Evolutionary conservation across 2,888 invertebrate genomes (phyloP), one percentile per base, ranked within the genome.

Genomic region (Hyppa rectilinea): DNA sequence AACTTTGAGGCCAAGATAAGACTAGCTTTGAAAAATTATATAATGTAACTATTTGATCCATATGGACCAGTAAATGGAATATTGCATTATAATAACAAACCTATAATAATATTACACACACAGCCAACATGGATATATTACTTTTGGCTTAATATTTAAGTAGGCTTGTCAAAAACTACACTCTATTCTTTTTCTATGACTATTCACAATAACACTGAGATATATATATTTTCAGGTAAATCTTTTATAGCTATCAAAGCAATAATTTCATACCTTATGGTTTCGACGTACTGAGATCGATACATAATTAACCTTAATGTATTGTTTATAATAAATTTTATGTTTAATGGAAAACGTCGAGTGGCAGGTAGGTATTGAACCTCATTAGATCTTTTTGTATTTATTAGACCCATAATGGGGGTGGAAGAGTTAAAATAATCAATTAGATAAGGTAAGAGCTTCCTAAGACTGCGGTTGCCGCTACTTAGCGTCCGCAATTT

Each of bases 281-380:
- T 65, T 55, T 58, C 60, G 70, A 72, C 56, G 60, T 76, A 72
- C 70, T 83, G 82, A 83, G 83, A 83, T 83, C 83, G 71, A 75
- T 73, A 69, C 20, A 70, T 68, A 72, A 62, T 59, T 66, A 64
- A 66, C 40, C 50, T 59, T 69, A 73, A 62, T 49, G 60, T 79
- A 72, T 62, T 58, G 59, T 9, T 50, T 60, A 65, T 43, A 38
- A 52, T 61, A 61, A 14, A 17, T 49, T 20, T 45, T 67, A 63
- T 66, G 26, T 52, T 60, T 58, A 56, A 66, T 69, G 56, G 63
- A 78, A 63, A 68, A 61, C 50, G 5, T 47, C 12, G 43, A 58
- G 4, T 40, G n/a, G n/a, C n/a, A n/a, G n/a, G n/a, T 36, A 23
- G n/a, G 26, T 29, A 40, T 47, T 7, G 14, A 40, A 26, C 29